Evolutionary conservation across 2,113 vertebrate species (phyloP).

Genomic region (Loxodonta africana): DNA sequence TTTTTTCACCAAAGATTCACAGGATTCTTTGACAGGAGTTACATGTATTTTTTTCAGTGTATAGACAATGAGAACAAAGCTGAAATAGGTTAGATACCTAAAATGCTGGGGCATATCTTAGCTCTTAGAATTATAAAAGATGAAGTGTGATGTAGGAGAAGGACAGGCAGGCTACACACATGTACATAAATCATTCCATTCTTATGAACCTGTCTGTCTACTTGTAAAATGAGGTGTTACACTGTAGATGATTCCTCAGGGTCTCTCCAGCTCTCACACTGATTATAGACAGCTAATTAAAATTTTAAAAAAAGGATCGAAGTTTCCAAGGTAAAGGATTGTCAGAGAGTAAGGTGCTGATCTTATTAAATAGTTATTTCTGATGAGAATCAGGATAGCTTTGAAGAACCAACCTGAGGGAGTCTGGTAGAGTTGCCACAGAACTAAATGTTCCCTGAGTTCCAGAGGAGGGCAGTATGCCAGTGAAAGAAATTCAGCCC

Average conservation of each 20-base stretch:
- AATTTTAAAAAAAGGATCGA: not conserved
- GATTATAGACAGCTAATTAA: slow-evolving; percentile 8
- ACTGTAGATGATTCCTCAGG: not conserved
- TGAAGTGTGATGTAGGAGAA: not conserved
- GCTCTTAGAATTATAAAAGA: not conserved
- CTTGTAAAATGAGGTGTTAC: not conserved
- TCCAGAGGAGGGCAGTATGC: not conserved
- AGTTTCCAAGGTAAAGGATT: not conserved
- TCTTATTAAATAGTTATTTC: not conserved
- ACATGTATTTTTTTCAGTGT: not conserved
- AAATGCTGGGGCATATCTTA: not conserved
- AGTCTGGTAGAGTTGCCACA: not conserved
- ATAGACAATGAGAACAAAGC: not conserved
- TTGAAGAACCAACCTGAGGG: not conserved
- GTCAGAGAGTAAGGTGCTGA: not conserved
- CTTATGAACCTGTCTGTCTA: not conserved
- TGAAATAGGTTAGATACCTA: not conserved
- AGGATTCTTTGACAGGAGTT: not conserved
- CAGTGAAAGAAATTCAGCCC: not conserved
- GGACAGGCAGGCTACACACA: not conserved
- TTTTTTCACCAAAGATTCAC: not conserved
- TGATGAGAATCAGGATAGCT: not conserved
- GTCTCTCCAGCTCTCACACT: not conserved
- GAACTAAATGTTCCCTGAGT: not conserved
- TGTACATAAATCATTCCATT: not conserved